phyloP scores from a whole-genome alignment of 2,113 vertebrate species.

The Gnathonemus longibarbis region DNA sequence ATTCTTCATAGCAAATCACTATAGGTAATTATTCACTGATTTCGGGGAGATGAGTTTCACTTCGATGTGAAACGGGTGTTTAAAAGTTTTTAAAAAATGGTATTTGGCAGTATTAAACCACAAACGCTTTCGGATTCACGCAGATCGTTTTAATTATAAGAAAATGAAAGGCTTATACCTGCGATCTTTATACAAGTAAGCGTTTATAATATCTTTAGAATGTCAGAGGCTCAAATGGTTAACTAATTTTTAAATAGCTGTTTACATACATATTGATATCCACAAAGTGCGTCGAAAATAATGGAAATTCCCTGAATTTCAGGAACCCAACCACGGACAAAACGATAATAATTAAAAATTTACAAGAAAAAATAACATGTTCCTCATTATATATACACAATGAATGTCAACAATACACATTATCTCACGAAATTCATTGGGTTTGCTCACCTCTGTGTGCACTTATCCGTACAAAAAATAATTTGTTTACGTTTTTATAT shows the following conservation, averaged over 20 bases:
- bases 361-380: constrained; percentile 81
- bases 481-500: constrained; percentile 31
- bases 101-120: constrained; percentile 51
- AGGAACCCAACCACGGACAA: constrained; percentile 83
- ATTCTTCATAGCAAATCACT: neutral
- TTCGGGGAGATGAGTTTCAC: neutral
- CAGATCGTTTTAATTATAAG: constrained; percentile 96
- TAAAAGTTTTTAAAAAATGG: neutral
- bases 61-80: neutral
- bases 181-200: constrained; percentile 98
- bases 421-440: constrained; percentile 58
- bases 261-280: constrained; percentile 99
- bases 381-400: constrained; percentile 76
- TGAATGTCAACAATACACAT: constrained; percentile 64
- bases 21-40: neutral
- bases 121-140: constrained; percentile 40
- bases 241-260: constrained; percentile 93
- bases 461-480: constrained; percentile 35
- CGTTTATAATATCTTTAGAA: constrained; percentile 87
- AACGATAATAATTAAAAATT: constrained; percentile 84
- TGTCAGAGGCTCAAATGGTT: constrained; percentile 28
- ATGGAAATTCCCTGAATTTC: constrained; percentile 82
- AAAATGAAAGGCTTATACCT: constrained; percentile 92
- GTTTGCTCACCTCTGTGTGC: constrained; percentile 41
- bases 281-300: constrained; percentile 99